Percentiles rank a stretch among this genome's conserved stretches.
Conservation (phyloP, 2,113 vertebrate genomes). For the Sander lucioperca region DNA sequence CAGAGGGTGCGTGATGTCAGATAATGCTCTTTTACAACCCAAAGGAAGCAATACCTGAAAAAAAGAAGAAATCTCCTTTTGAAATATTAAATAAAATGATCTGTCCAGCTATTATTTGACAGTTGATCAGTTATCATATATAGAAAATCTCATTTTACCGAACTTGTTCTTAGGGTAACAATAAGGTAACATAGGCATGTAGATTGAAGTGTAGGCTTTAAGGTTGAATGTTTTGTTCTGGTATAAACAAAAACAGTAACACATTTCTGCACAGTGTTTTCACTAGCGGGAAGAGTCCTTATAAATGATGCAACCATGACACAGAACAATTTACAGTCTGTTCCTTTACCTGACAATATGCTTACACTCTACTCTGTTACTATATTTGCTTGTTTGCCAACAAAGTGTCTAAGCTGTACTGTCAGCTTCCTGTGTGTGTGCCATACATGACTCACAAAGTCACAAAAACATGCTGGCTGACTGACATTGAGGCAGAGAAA, state of each 20-base stretch:
- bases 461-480: background rate
- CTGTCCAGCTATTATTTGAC: background rate
- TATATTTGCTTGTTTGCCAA: slow-evolving; percentile 45
- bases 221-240: background rate
- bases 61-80: background rate
- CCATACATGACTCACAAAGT: slow-evolving; percentile 1
- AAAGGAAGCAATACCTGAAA: background rate
- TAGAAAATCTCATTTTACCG: background rate
- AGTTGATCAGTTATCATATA: background rate
- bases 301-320: slow-evolving; percentile 13
- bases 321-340: background rate
- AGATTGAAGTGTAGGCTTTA: background rate
- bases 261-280: background rate
- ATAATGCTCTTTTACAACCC: background rate
- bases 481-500: slow-evolving; percentile 31
- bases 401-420: background rate
- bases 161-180: background rate
- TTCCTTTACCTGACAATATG: slow-evolving; percentile 19
- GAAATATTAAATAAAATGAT: no score
- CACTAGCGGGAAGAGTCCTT: background rate
- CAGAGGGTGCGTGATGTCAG: background rate
- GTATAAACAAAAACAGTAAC: background rate
- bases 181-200: background rate
- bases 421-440: background rate
- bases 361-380: slow-evolving; percentile 14